A percentile compares a stretch with the other conserved stretches of the same genome.
Conservation (phyloP, 2,797 vertebrate species). For the Anas bahamensis region DNA sequence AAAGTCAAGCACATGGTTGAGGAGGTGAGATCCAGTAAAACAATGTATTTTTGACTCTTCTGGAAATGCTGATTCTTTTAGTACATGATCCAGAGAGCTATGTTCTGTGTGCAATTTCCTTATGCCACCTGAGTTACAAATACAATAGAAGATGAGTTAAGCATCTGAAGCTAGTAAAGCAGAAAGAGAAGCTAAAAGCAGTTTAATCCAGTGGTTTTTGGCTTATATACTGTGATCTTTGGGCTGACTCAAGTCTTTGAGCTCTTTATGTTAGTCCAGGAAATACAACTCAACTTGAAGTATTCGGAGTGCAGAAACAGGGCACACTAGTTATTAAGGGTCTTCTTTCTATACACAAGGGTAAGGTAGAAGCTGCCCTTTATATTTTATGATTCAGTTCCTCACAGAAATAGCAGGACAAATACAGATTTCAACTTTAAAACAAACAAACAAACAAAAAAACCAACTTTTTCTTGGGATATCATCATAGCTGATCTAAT, state of each 20-base stretch:
- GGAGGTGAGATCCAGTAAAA: constrained; percentile 84
- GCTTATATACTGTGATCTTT: not conserved
- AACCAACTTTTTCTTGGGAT: not conserved
- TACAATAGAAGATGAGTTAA: not conserved
- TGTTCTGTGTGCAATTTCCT: not conserved
- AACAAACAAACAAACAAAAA: too few species aligned
- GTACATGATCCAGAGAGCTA: not conserved
- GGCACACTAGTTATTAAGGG: not conserved
- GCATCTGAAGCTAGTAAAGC: not conserved
- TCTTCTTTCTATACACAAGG: not conserved
- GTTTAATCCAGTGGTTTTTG: not conserved
- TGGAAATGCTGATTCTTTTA: not conserved
- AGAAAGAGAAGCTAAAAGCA: not conserved
- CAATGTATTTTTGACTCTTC: not conserved
- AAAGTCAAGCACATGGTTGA: constrained; percentile 99
- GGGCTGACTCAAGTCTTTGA: not conserved
- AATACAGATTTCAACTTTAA: not conserved
- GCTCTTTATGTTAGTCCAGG: not conserved
- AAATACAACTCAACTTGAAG: not conserved
- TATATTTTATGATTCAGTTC: not conserved
- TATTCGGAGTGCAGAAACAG: not conserved
- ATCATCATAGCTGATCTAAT: not conserved
- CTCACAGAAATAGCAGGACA: not conserved
- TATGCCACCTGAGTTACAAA: not conserved
- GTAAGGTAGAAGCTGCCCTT: not conserved